phyloP scores from a whole-genome alignment of 1,140 invertebrate species.

The Drosophila elegans region DNA sequence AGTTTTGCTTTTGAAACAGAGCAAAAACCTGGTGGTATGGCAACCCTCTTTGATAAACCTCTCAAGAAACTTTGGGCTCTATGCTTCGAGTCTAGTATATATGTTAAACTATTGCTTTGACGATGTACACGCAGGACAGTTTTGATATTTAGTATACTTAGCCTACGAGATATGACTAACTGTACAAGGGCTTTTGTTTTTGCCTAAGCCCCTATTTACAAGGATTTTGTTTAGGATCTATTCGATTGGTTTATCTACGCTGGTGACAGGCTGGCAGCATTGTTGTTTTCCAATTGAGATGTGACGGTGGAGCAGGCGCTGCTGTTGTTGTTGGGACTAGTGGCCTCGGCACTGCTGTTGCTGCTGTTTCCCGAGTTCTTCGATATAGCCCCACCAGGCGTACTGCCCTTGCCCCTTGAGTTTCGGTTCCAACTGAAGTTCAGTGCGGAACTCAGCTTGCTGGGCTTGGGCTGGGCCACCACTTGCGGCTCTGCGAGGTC shows the following conservation, averaged over 20 bases:
- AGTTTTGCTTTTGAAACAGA: slow-evolving; percentile 50
- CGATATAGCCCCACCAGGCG: slow-evolving; percentile 10
- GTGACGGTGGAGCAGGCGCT: slow-evolving; percentile 72
- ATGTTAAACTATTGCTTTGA: slow-evolving; percentile 73
- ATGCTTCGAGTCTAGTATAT: slow-evolving; percentile 10
- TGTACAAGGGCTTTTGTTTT: slow-evolving; percentile 46
- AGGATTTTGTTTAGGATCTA: not conserved
- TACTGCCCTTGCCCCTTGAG: slow-evolving; percentile 23
- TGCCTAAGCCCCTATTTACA: slow-evolving; percentile 41
- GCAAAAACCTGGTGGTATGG: slow-evolving; percentile 52
- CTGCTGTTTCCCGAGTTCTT: slow-evolving; percentile 34
- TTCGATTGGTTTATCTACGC: slow-evolving; percentile 48
- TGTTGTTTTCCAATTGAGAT: slow-evolving; percentile 70
- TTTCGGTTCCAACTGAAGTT: slow-evolving; percentile 76
- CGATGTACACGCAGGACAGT: slow-evolving; percentile 75
- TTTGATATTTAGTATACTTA: slow-evolving; percentile 38
- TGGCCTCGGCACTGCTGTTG: slow-evolving; percentile 41
- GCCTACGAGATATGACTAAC: slow-evolving; percentile 54
- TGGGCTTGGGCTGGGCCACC: slow-evolving; percentile 45
- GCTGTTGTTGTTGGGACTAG: slow-evolving; percentile 79
- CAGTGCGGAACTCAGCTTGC: slow-evolving; percentile 69
- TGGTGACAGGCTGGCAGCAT: slow-evolving; percentile 52
- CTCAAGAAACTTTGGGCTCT: slow-evolving; percentile 38
- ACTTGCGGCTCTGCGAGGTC: slow-evolving; percentile 63
- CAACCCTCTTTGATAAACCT: slow-evolving; percentile 12